phyloP scores from a whole-genome alignment of 2,797 vertebrate genomes.

The Sebastes kiyomatsui region DNA sequence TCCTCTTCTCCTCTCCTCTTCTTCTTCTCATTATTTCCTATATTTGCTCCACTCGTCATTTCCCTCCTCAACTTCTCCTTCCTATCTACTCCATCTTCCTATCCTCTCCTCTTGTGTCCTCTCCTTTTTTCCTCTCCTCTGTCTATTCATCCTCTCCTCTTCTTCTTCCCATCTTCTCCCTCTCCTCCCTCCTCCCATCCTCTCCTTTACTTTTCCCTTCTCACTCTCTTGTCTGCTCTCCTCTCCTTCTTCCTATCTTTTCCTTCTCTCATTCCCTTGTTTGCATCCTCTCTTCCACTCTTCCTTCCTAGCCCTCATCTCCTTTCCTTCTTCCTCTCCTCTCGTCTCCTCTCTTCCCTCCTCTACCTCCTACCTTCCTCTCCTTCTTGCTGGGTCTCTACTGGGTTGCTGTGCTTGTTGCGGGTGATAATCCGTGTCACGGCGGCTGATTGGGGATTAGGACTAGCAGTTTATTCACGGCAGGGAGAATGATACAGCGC shows the following conservation, averaged over 20 bases:
- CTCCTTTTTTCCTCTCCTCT: neutral
- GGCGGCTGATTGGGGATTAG: conserved; percentile 89
- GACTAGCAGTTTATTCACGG: conserved; percentile 90
- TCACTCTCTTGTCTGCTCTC: neutral
- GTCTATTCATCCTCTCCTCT: neutral
- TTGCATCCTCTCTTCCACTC: neutral
- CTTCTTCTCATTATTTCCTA: neutral
- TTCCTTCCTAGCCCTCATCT: neutral
- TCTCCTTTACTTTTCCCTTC: neutral
- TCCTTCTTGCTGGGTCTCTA: conserved; percentile 53
- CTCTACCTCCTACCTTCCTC: neutral
- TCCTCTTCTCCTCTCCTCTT: neutral
- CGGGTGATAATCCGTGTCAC: conserved; percentile 85
- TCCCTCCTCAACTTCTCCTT: neutral
- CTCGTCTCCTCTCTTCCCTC: neutral
- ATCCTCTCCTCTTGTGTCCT: neutral
- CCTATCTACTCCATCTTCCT: neutral
- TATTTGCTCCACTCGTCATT: neutral
- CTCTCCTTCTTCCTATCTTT: neutral
- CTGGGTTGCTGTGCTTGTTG: conserved; percentile 76
- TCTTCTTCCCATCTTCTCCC: neutral
- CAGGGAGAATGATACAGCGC: conserved; percentile 90
- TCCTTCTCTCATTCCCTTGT: neutral
- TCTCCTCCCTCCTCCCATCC: neutral
- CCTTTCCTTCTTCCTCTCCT: neutral